Percentiles rank a stretch among this genome's conserved stretches.
Conservation (phyloP, 2,113 vertebrate genomes). For the Muntiacus muntjak region DNA sequence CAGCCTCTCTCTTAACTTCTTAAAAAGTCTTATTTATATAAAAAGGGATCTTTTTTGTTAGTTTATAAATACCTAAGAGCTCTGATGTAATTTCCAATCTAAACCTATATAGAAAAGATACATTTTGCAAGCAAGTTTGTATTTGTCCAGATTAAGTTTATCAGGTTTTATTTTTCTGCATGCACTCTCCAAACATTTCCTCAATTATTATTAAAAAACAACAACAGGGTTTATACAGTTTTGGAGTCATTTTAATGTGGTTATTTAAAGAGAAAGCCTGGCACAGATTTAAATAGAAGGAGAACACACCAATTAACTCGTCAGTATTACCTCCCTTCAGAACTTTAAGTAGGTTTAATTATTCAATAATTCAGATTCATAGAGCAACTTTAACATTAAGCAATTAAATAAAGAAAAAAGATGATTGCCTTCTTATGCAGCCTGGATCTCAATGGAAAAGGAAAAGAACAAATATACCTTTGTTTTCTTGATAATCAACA, state of each 20-base stretch:
- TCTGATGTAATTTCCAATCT: background rate
- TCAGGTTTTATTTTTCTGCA: background rate
- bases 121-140: background rate
- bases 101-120: background rate
- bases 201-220: background rate
- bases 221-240: background rate
- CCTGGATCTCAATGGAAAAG: background rate
- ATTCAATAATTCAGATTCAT: constrained; percentile 61
- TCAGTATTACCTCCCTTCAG: constrained; percentile 6
- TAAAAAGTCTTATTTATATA: background rate
- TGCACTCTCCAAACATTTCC: background rate
- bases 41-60: background rate
- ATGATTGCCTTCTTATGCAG: background rate
- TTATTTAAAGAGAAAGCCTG: background rate
- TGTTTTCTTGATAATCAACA: background rate
- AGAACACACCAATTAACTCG: constrained; percentile 30
- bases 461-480: background rate
- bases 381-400: constrained; percentile 1
- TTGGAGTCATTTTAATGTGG: background rate
- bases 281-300: constrained; percentile 38
- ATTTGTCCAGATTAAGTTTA: background rate
- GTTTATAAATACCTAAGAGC: background rate
- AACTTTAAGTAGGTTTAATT: constrained; percentile 51
- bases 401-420: background rate
- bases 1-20: background rate